These are phyloP conservation scores for Cecropterus lyciades DNA, from an alignment of 1,140 invertebrate genomes.

Conservation along the genomic window DNA sequence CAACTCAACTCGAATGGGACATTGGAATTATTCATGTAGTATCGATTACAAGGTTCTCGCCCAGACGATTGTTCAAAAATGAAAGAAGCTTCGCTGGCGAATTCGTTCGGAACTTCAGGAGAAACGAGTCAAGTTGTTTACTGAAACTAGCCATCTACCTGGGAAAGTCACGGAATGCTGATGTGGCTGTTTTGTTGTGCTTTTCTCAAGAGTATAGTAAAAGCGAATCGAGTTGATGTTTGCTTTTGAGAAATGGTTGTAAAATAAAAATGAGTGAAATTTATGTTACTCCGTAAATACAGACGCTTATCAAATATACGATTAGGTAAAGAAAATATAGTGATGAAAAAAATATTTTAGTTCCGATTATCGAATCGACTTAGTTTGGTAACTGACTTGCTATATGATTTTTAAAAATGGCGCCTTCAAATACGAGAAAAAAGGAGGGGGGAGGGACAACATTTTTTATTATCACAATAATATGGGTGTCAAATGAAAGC, in stretches of 20 bases:
- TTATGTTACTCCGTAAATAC: background rate
- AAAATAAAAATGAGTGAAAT: background rate
- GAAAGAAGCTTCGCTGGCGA: constrained; percentile 27
- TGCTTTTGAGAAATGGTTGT: constrained; percentile 7
- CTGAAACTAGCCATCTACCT: constrained; percentile 29
- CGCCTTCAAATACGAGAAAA: too few species aligned
- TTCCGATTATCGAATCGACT: too few species aligned
- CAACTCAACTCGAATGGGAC: constrained; percentile 45
- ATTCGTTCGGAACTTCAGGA: constrained; percentile 3
- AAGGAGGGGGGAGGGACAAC: too few species aligned
- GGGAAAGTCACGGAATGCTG: constrained; percentile 29
- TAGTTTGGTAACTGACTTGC: too few species aligned
- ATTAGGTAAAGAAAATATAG: too few species aligned
- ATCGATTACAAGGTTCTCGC: constrained; percentile 48
- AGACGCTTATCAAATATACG: too few species aligned
- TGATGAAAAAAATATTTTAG: too few species aligned
- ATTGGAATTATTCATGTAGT: constrained; percentile 51
- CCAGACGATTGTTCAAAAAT: constrained; percentile 43
- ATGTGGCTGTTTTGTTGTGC: constrained; percentile 23
- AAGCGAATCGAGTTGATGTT: constrained; percentile 24
- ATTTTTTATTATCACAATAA: too few species aligned
- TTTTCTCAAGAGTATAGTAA: constrained; percentile 9
- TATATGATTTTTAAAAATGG: too few species aligned
- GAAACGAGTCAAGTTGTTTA: constrained; percentile 11
- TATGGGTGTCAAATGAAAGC: too few species aligned